These are phyloP conservation scores for Stenurella melanura DNA, from an alignment of 2,888 invertebrate species.

Conservation along the genomic window DNA sequence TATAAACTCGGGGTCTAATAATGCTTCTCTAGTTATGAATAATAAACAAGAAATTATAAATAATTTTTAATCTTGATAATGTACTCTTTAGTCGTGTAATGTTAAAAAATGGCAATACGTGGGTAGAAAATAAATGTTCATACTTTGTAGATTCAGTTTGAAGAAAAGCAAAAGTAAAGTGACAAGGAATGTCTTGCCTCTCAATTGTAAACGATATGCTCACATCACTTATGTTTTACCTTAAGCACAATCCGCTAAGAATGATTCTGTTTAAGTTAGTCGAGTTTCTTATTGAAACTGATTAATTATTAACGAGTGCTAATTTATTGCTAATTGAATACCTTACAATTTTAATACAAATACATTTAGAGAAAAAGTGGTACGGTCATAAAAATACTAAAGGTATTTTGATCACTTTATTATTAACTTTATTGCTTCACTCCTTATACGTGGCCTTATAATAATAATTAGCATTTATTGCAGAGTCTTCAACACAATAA, in stretches of 20 bases:
- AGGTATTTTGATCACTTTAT: slow-evolving; percentile 18
- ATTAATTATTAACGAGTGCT: slow-evolving; percentile 16
- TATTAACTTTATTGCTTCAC: slow-evolving; percentile 16
- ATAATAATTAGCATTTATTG: slow-evolving; percentile 22
- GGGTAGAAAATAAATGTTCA: no score
- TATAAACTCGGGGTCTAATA: no score
- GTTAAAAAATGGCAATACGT: no score
- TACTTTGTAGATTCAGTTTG: no score
- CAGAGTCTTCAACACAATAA: slow-evolving; percentile 1
- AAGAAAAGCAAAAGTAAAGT: no score
- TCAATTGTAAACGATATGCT: no score
- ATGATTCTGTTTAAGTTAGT: not conserved
- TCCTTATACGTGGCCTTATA: slow-evolving; percentile 16
- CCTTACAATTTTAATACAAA: not conserved
- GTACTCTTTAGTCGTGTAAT: no score
- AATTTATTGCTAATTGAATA: slow-evolving; percentile 13
- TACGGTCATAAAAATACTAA: slow-evolving; percentile 10
- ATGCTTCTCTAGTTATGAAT: no score
- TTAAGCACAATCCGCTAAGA: not conserved
- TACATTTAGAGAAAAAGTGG: not conserved
- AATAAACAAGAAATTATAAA: no score
- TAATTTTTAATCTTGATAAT: no score
- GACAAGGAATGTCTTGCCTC: no score
- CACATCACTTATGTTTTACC: no score
- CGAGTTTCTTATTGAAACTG: slow-evolving; percentile 9